Conservation (phyloP, 2,797 vertebrate genomes). For the Ceryle rudis region DNA sequence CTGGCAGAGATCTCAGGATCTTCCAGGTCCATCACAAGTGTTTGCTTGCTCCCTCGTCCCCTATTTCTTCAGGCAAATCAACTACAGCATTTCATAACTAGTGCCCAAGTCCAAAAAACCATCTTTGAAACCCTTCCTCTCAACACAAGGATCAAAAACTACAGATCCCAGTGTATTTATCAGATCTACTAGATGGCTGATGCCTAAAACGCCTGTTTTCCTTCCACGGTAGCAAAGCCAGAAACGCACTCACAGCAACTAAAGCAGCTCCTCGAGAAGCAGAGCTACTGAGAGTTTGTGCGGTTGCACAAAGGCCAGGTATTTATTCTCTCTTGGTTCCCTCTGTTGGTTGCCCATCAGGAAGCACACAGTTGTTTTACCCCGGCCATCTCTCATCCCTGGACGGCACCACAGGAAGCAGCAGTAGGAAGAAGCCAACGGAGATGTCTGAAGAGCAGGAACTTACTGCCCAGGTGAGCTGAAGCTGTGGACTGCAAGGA, state of each 20-base stretch:
- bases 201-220: background rate
- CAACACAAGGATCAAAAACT: background rate
- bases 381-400: background rate
- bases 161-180: background rate
- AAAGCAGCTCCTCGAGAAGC: background rate
- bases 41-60: background rate
- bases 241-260: background rate
- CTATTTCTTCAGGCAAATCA: background rate
- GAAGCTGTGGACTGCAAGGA: rapidly evolving
- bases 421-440: background rate
- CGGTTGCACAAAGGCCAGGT: background rate
- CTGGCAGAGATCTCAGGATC: background rate
- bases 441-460: background rate
- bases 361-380: background rate
- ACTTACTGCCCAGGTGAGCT: background rate
- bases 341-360: background rate
- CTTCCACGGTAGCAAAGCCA: background rate
- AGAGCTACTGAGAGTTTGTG: background rate
- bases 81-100: background rate
- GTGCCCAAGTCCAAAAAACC: background rate
- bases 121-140: background rate
- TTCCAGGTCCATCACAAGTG: background rate
- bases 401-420: rapidly evolving
- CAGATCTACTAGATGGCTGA: background rate
- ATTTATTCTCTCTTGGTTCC: background rate